phyloP scores from a whole-genome alignment of 2,888 invertebrate species.

The Alsophila aescularia region DNA sequence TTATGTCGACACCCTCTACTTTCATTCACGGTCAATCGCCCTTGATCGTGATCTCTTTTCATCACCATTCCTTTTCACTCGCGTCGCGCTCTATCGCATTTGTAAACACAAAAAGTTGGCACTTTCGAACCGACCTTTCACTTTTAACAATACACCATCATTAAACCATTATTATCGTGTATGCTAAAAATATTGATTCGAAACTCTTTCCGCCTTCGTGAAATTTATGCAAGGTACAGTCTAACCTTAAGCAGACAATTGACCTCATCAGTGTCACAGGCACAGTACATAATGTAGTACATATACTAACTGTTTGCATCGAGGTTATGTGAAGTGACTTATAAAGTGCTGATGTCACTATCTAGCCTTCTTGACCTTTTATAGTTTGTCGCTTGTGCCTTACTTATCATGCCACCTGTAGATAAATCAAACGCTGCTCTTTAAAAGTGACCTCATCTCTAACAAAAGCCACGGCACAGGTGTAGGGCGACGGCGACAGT shows the following conservation, averaged over 20 bases:
- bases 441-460: not conserved
- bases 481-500: not conserved
- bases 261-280: too few species aligned
- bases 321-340: slow-evolving; percentile 14
- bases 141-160: slow-evolving; percentile 7
- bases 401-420: not conserved
- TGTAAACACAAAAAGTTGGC: not conserved
- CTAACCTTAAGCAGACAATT: slow-evolving; percentile 16
- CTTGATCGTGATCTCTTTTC: slow-evolving; percentile 13
- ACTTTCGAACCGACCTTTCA: slow-evolving; percentile 13
- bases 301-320: too few species aligned
- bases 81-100: slow-evolving; percentile 15
- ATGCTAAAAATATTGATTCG: slow-evolving; percentile 5
- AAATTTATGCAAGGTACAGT: slow-evolving; percentile 18
- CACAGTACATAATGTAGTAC: too few species aligned
- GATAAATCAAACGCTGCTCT: not conserved
- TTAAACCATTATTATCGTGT: not conserved
- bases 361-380: slow-evolving; percentile 1
- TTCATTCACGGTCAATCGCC: slow-evolving; percentile 18
- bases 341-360: slow-evolving; percentile 1
- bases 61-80: slow-evolving; percentile 4
- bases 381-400: not conserved
- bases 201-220: not conserved
- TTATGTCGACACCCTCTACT: slow-evolving; percentile 3
- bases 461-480: not conserved